Conservation (phyloP, 2,113 vertebrate genomes). For the Hippoglossus stenolepis region DNA sequence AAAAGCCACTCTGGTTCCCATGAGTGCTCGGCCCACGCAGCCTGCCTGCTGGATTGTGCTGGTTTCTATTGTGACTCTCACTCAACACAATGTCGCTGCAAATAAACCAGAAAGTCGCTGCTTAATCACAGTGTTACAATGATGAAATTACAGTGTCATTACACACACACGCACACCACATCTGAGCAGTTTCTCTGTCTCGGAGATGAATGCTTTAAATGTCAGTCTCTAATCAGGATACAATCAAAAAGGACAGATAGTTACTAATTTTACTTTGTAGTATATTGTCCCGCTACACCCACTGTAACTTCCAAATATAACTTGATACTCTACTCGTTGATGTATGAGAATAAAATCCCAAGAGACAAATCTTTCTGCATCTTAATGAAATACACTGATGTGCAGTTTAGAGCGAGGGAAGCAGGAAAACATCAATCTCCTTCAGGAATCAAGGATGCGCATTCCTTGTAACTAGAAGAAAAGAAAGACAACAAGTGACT, state of each 20-base stretch:
- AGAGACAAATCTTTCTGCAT: background rate
- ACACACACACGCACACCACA: constrained; percentile 59
- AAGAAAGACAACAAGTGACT: too few species aligned
- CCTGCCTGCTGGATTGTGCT: constrained; percentile 31
- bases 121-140: constrained; percentile 62
- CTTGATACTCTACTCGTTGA: background rate
- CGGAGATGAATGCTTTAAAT: constrained; percentile 30
- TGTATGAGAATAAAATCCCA: background rate
- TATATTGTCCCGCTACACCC: constrained; percentile 2
- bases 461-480: too few species aligned
- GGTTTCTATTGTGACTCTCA: constrained; percentile 57
- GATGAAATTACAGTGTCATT: constrained; percentile 64
- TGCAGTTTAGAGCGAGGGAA: too few species aligned
- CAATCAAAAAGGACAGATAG: constrained; percentile 49
- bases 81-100: constrained; percentile 58
- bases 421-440: too few species aligned
- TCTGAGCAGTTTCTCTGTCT: constrained; percentile 53
- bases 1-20: constrained; percentile 65
- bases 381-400: too few species aligned
- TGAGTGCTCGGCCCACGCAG: constrained; percentile 48
- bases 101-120: constrained; percentile 64
- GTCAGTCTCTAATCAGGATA: constrained; percentile 62
- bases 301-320: constrained; percentile 11
- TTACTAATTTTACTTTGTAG: constrained; percentile 18
- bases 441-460: too few species aligned